Percentiles rank a stretch among this genome's conserved stretches.
These are phyloP conservation scores for Macroramphosus scolopax DNA, from an alignment of 2,797 vertebrate genomes.

Conservation along the genomic window DNA sequence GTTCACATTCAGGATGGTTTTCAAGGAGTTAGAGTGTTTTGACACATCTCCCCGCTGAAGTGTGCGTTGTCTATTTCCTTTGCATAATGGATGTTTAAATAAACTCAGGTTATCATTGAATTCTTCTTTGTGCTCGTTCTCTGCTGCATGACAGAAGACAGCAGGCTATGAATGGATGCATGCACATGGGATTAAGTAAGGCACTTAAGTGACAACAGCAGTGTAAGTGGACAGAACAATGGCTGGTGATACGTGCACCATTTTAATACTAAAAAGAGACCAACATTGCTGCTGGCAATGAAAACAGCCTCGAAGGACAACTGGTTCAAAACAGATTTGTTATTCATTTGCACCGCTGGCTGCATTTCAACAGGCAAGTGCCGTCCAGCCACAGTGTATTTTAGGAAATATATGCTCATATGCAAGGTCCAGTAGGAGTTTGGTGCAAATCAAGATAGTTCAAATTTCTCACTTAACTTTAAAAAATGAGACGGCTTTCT, in stretches of 20 bases:
- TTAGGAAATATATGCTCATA: neutral
- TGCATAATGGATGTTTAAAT: conserved; percentile 62
- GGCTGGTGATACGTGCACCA: conserved; percentile 47
- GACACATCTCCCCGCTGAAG: conserved; percentile 11
- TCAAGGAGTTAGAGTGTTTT: conserved; percentile 24
- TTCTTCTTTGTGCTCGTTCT: conserved; percentile 63
- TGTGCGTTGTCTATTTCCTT: conserved; percentile 21
- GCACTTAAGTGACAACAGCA: conserved; percentile 77
- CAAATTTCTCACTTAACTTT: conserved; percentile 3
- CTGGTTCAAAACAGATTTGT: conserved; percentile 30
- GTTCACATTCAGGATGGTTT: conserved; percentile 57
- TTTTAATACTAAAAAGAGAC: conserved; percentile 16
- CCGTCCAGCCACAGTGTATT: neutral
- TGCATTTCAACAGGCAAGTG: neutral
- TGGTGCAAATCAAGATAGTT: conserved; percentile 62
- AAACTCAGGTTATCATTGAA: conserved; percentile 24
- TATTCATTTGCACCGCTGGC: neutral
- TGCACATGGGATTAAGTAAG: conserved; percentile 65
- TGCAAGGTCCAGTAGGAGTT: neutral
- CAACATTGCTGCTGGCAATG: conserved; percentile 15
- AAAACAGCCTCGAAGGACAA: conserved; percentile 4
- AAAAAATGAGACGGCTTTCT: conserved; percentile 35
- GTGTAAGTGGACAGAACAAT: conserved; percentile 39
- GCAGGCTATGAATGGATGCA: conserved; percentile 52
- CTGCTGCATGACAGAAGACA: conserved; percentile 47